phyloP scores from a whole-genome alignment of 2,888 invertebrate species.

The Asteroscopus sphinx region DNA sequence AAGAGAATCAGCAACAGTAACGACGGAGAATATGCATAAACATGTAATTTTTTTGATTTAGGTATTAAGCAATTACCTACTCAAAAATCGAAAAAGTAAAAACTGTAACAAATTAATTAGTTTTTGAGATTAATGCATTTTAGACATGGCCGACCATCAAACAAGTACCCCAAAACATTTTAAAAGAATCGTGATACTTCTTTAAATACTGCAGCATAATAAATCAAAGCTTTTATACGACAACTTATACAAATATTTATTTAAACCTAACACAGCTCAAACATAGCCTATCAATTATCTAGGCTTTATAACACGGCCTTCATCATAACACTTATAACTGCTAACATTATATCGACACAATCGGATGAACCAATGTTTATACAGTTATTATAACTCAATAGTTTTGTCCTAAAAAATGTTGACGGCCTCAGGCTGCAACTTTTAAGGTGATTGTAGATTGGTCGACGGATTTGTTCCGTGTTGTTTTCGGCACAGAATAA shows the following conservation, averaged over 20 bases:
- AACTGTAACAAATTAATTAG: no score
- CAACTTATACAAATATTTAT: background rate
- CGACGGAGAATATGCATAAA: no score
- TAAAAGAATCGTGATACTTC: no score
- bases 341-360: conserved; percentile 11
- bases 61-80: no score
- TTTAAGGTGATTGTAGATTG: conserved; percentile 23
- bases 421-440: conserved; percentile 28
- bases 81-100: no score
- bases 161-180: background rate
- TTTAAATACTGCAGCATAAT: no score
- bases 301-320: conserved; percentile 16
- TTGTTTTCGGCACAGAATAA: no score
- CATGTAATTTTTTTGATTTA: no score
- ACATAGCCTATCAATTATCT: conserved; percentile 14
- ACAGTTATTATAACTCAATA: conserved; percentile 27
- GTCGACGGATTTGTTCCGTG: background rate
- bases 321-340: background rate
- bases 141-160: no score
- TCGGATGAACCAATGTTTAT: conserved; percentile 14
- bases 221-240: background rate
- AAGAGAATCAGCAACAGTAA: no score
- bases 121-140: no score
- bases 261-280: background rate
- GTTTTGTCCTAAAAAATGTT: conserved; percentile 42